Percentiles rank a stretch among this genome's conserved stretches.
These are phyloP conservation scores for Bryconaethiops microstoma DNA, from an alignment of 2,797 vertebrate species.

Conservation along the genomic window DNA sequence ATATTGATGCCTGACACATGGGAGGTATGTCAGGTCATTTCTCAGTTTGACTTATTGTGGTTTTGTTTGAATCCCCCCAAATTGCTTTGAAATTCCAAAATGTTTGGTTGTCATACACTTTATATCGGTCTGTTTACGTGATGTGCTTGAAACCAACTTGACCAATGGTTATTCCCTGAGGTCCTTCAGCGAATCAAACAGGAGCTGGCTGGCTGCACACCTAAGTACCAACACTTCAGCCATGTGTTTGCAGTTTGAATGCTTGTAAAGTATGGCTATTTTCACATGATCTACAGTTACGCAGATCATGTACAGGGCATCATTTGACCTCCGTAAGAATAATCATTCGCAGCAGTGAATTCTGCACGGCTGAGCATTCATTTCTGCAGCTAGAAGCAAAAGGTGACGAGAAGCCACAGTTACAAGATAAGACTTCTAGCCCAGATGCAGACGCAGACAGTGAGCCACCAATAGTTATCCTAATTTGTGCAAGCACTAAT, in stretches of 20 bases:
- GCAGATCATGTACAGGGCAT: constrained; percentile 3
- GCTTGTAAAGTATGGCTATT: constrained; percentile 13
- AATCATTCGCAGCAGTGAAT: constrained; percentile 46
- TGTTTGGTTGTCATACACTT: constrained; percentile 66
- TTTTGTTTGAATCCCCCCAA: constrained; percentile 55
- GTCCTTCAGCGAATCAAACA: constrained; percentile 66
- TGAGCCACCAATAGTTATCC: too few relatives aligned
- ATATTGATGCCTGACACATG: constrained; percentile 66
- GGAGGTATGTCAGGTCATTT: constrained; percentile 73
- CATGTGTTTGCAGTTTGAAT: constrained; percentile 48
- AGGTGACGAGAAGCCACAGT: constrained; percentile 65
- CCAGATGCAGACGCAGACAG: too few relatives aligned
- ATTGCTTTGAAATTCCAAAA: constrained; percentile 66
- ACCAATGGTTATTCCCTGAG: constrained; percentile 57
- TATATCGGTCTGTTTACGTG: constrained; percentile 44
- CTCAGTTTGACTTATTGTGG: constrained; percentile 64
- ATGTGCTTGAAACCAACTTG: constrained; percentile 45
- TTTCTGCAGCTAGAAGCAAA: constrained; percentile 72
- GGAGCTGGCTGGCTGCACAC: constrained; percentile 64
- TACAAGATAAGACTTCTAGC: not conserved
- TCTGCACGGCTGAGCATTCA: constrained; percentile 65
- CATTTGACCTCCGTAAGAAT: constrained; percentile 17
- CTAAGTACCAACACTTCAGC: constrained; percentile 56
- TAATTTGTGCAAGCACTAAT: too few relatives aligned
- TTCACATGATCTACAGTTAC: constrained; percentile 18